Evolutionary conservation across 35 echinoderm and acorn worm species (phyloP), one percentile per base, ranked within the genome.

Genomic region (Acanthaster planci): DNA sequence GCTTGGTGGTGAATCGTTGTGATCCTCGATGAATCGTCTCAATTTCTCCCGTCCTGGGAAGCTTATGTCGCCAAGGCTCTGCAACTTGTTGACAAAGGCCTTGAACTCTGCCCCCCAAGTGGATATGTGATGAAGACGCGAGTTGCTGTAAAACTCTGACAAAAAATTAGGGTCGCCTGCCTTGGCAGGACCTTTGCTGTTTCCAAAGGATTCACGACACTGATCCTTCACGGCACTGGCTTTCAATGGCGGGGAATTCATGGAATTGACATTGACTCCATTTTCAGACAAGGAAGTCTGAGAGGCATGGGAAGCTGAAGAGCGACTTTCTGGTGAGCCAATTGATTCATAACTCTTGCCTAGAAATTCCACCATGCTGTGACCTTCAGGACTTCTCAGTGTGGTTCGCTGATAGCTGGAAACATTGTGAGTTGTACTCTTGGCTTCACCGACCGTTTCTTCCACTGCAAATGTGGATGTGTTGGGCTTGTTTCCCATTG

Each of bases 81-180:
- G 96, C 56, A 99, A 77, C 40, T 84, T 82, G 55, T 89, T 99
- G 0, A 99, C 96, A 17, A 88, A 91, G 0, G 92, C 96, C 76
- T 99, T 99, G 78, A 72, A 99, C 82, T 99, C 96, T 0, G 96
- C 96, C 55, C 96, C 96, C 96, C 96, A 99, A 12, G 92, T 99
- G 22, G 96, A 87, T 36, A 99, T 99, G 59, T 92, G 81, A 76
- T 99, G 96, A 15, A 99, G 82, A 37, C 96, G 47, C 1, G 96
- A 99, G 51, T 99, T 81, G 55, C 72, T 94, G 92, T 99, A 99
- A 82, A 99, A 99, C 78, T 99, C 96, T 1, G 91, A 84, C 0
- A 99, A 51, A 77, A 94, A 99, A 21, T 83, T 91, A 10, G 92
- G 67, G 40, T 94, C 96, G 17, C 89, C 89, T 7, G 96, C 92